phyloP scores from a whole-genome alignment of 1,140 invertebrate species.

The Hycleus cichorii region DNA sequence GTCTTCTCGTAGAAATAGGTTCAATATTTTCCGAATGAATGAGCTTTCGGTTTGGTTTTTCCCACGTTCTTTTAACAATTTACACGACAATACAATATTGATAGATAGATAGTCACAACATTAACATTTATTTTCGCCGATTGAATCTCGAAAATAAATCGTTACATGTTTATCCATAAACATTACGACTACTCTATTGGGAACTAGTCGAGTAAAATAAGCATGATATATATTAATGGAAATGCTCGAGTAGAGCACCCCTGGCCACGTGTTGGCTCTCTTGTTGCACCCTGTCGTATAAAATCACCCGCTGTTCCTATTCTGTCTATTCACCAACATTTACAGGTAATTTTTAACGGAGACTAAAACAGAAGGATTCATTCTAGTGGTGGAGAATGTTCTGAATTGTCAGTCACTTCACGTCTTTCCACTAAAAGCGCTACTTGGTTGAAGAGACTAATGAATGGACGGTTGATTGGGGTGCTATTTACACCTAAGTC shows the following conservation, averaged over 20 bases:
- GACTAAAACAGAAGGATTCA: conserved; percentile 7
- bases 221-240: conserved; percentile 12
- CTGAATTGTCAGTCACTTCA: conserved; percentile 42
- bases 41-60: no score
- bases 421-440: conserved; percentile 23
- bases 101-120: neutral
- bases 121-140: conserved; percentile 11
- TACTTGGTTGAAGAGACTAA: conserved; percentile 30
- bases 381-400: conserved; percentile 25
- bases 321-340: neutral
- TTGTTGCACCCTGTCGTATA: neutral
- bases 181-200: neutral
- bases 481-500: conserved; percentile 12
- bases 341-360: conserved; percentile 13
- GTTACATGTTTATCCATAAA: conserved; percentile 11
- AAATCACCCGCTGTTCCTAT: neutral
- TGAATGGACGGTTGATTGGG: conserved; percentile 30
- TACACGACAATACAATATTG: no score
- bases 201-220: conserved; percentile 9
- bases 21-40: no score
- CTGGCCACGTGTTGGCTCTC: conserved; percentile 8
- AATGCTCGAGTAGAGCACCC: conserved; percentile 1
- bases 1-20: no score
- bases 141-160: conserved; percentile 4
- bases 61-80: no score